Evolutionary conservation across 2,113 vertebrate genomes (phyloP).

Genomic region (Neolamprologus ventralis): DNA sequence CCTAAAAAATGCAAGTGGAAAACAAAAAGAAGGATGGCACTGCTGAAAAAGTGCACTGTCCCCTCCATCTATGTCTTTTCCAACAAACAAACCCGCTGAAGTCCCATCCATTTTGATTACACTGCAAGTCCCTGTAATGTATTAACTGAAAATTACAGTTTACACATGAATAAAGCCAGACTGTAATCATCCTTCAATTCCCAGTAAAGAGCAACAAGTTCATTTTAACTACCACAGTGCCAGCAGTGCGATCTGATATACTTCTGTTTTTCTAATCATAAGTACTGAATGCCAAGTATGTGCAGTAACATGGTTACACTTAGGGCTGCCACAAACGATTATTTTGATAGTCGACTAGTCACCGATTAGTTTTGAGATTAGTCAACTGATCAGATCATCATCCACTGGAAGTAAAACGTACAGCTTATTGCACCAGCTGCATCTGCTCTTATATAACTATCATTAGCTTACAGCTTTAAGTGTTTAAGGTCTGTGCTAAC

Average conservation of each 20-base stretch:
- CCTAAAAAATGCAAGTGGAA: background rate
- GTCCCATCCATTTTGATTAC: background rate
- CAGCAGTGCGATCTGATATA: fast-evolving
- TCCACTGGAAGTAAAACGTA: fast-evolving
- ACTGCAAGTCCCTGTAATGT: background rate
- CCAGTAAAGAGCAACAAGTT: background rate
- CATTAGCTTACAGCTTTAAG: too few relatives aligned
- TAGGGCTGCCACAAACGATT: too few relatives aligned
- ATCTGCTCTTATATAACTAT: too few relatives aligned
- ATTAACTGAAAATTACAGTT: background rate
- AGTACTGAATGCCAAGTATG: background rate
- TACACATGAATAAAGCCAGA: background rate
- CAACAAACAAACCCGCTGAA: background rate
- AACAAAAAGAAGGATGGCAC: background rate
- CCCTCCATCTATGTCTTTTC: background rate
- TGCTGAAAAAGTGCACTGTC: background rate
- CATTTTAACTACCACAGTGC: background rate
- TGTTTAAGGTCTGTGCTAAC: too few relatives aligned
- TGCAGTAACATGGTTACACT: background rate
- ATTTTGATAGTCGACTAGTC: too few relatives aligned
- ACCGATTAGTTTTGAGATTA: fast-evolving
- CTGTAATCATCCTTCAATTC: background rate
- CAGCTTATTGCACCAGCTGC: too few relatives aligned
- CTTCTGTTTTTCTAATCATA: background rate
- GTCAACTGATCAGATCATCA: too few relatives aligned